These are phyloP conservation scores for Physeter macrocephalus DNA, from an alignment of 2,113 vertebrate genomes.

Conservation along the genomic window DNA sequence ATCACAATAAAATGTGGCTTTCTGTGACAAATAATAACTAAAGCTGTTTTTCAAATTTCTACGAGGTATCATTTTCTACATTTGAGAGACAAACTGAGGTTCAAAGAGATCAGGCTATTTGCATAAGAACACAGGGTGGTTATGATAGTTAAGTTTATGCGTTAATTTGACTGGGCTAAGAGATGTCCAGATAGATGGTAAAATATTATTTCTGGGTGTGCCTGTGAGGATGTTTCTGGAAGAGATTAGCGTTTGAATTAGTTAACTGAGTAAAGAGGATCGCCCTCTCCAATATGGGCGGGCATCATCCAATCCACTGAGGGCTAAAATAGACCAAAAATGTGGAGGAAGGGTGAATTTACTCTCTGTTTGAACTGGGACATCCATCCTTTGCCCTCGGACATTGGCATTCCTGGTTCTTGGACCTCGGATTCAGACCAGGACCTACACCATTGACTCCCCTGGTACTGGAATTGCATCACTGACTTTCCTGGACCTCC, in stretches of 20 bases:
- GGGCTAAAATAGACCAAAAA: neutral
- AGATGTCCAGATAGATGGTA: neutral
- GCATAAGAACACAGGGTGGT: neutral
- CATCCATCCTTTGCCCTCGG: neutral
- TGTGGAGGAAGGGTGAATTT: neutral
- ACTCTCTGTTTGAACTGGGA: neutral
- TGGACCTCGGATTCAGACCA: neutral
- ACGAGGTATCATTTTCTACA: neutral
- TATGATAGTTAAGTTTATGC: neutral
- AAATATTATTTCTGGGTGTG: neutral
- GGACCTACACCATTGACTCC: neutral
- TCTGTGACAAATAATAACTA: neutral
- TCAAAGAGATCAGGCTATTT: neutral
- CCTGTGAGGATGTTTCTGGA: neutral
- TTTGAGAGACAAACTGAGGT: neutral
- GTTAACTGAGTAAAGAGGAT: neutral
- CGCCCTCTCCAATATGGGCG: neutral
- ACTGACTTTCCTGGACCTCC: neutral
- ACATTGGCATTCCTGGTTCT: neutral
- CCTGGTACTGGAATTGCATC: neutral
- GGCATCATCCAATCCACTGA: neutral
- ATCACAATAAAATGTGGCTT: neutral
- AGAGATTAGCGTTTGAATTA: neutral
- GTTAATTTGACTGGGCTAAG: neutral
- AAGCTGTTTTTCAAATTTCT: neutral